These are phyloP conservation scores for Pseudanteris insignis DNA, from an alignment of 2,888 invertebrate genomes.

Conservation along the genomic window DNA sequence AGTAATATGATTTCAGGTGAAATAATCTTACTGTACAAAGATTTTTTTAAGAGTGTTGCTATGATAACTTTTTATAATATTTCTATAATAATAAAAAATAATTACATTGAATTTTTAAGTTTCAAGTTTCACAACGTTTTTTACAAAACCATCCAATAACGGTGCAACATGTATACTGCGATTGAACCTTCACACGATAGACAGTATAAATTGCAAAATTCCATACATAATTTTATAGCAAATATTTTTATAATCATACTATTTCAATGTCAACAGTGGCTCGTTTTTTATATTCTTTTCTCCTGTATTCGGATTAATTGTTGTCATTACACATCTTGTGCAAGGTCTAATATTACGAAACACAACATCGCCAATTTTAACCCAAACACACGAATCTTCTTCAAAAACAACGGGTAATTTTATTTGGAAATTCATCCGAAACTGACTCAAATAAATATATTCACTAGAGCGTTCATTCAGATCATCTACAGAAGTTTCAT, in stretches of 20 bases:
- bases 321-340: conserved; percentile 18
- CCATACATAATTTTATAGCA: background rate
- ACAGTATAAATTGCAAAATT: no score
- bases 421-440: conserved; percentile 13
- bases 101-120: no score
- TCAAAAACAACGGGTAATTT: conserved; percentile 3
- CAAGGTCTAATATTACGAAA: conserved; percentile 17
- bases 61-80: no score
- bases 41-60: no score
- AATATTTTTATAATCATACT: conserved; percentile 7
- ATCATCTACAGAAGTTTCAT: conserved; percentile 7
- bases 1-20: no score
- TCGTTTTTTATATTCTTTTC: conserved; percentile 2
- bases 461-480: background rate
- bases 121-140: no score
- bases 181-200: no score
- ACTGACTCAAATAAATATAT: background rate
- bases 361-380: conserved; percentile 9
- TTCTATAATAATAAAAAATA: no score
- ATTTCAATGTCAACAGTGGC: conserved; percentile 11
- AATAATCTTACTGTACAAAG: no score
- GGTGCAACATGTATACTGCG: no score
- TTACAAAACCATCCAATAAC: no score
- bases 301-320: conserved; percentile 13
- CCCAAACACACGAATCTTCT: conserved; percentile 16